Conservation (phyloP, 2,113 vertebrate species). For the Chelonoidis abingdonii region DNA sequence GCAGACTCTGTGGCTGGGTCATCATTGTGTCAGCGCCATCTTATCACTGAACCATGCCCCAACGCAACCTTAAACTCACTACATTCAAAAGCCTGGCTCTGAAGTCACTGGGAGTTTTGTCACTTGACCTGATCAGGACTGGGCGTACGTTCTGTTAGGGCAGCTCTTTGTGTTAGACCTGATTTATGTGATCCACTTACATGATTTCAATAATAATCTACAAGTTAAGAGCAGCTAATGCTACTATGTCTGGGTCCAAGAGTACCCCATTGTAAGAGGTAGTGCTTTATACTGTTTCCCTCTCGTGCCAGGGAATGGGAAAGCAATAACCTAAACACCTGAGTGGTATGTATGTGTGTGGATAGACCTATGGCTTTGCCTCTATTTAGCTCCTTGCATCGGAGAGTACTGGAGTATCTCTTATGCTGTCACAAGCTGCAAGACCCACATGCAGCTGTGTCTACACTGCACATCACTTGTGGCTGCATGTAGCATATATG, state of each 20-base stretch:
- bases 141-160: not conserved
- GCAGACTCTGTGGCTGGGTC: not conserved
- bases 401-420: not conserved
- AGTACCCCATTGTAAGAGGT: not conserved
- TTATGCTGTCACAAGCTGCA: not conserved
- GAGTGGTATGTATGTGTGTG: not conserved
- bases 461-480: not conserved
- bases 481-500: not conserved
- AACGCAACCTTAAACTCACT: not conserved
- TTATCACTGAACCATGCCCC: not conserved
- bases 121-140: not conserved
- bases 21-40: not conserved
- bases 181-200: not conserved
- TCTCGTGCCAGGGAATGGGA: not conserved
- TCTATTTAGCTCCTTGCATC: not conserved
- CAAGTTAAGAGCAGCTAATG: not conserved
- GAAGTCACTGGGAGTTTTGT: not conserved
- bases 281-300: not conserved
- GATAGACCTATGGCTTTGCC: not conserved
- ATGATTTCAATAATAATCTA: too few relatives aligned
- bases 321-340: not conserved
- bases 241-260: not conserved
- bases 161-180: not conserved
- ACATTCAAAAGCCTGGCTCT: not conserved
- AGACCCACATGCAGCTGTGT: not conserved